phyloP scores from a whole-genome alignment of 1,140 invertebrate species.

The Caenorhabditis latens region DNA sequence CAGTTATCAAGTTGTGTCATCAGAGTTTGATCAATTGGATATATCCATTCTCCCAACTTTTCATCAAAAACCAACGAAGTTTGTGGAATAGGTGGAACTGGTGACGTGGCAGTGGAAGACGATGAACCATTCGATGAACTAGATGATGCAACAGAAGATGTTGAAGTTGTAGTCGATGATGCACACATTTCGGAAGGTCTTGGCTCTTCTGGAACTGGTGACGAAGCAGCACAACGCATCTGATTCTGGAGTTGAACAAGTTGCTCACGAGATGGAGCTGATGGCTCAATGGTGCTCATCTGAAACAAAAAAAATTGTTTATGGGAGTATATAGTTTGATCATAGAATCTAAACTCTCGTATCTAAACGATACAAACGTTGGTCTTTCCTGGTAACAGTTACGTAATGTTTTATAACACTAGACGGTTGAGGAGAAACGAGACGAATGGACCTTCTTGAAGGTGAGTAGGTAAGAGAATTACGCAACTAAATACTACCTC shows the following conservation, averaged over 20 bases:
- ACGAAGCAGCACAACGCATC: conserved; percentile 38
- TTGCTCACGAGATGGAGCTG: conserved; percentile 33
- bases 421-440: conserved; percentile 5
- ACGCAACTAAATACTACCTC: conserved; percentile 47
- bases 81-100: conserved; percentile 18
- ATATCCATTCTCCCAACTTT: conserved; percentile 59
- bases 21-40: conserved; percentile 54
- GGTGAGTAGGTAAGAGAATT: conserved; percentile 14
- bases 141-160: conserved; percentile 24
- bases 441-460: conserved; percentile 17
- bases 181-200: not conserved
- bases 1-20: conserved; percentile 50
- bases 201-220: conserved; percentile 59
- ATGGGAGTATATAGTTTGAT: not conserved
- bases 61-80: conserved; percentile 55
- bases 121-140: conserved; percentile 43
- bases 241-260: conserved; percentile 36
- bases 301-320: not conserved
- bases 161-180: conserved; percentile 14
- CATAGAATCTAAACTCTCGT: not conserved
- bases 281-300: conserved; percentile 57
- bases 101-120: conserved; percentile 37
- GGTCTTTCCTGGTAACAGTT: conserved; percentile 7
- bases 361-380: not conserved
- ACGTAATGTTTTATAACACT: conserved; percentile 53